A percentile compares a stretch with the other conserved stretches of the same genome.
Evolutionary conservation across 2,888 invertebrate species (phyloP).

Genomic region (Lycophotia porphyrea): DNA sequence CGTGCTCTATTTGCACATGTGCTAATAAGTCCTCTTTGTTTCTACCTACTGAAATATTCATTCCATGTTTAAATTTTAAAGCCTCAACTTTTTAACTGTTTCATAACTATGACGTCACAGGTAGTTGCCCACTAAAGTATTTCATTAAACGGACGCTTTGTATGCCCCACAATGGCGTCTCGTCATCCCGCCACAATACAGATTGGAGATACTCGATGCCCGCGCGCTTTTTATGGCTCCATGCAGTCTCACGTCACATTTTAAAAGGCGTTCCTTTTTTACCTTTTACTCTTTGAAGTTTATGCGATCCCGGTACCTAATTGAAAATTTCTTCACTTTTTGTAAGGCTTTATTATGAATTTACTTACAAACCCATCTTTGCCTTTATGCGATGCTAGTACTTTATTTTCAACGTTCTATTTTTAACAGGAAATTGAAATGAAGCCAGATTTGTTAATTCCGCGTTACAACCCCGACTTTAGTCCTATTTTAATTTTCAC

Average conservation of each 20-base stretch:
- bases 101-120: conserved; percentile 29
- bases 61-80: conserved; percentile 9
- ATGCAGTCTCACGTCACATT: conserved; percentile 28
- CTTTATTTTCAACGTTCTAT: conserved; percentile 20
- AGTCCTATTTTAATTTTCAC: conserved; percentile 17
- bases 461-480: neutral
- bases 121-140: conserved; percentile 56
- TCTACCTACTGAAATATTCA: neutral
- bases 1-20: neutral
- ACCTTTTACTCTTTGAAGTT: conserved; percentile 8
- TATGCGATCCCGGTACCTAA: conserved; percentile 32
- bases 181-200: conserved; percentile 53
- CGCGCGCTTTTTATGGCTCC: conserved; percentile 44
- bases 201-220: conserved; percentile 49
- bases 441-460: conserved; percentile 37
- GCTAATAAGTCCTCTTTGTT: neutral
- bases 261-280: conserved; percentile 22
- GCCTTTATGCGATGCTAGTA: conserved; percentile 28
- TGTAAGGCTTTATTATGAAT: neutral
- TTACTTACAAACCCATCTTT: conserved; percentile 1
- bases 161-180: conserved; percentile 52
- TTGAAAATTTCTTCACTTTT: conserved; percentile 23
- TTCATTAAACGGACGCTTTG: conserved; percentile 62
- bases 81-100: conserved; percentile 15
- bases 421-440: conserved; percentile 49